These are phyloP conservation scores for Typhlichthys subterraneus DNA, from an alignment of 2,797 vertebrate genomes.

Conservation along the genomic window DNA sequence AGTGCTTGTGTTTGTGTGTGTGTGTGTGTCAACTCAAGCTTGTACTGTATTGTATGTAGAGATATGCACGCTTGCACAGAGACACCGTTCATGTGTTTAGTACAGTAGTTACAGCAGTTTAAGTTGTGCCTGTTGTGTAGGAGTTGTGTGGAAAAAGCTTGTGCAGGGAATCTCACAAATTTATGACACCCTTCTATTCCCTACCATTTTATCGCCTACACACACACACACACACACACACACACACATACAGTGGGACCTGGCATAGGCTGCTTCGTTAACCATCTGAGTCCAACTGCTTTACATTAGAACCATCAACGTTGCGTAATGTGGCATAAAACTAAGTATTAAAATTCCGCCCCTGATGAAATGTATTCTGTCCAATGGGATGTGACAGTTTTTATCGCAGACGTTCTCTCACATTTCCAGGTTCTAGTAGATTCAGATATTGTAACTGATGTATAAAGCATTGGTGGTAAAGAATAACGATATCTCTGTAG, in stretches of 20 bases:
- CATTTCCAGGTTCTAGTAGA: slow-evolving; percentile 5
- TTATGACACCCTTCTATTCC: slow-evolving; percentile 58
- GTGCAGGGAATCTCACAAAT: slow-evolving; percentile 68
- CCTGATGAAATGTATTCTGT: slow-evolving; percentile 24
- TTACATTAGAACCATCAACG: slow-evolving; percentile 51
- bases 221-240: slow-evolving; percentile 25
- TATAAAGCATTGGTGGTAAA: slow-evolving; percentile 36
- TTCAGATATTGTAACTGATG: slow-evolving; percentile 40
- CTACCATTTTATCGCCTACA: slow-evolving; percentile 61
- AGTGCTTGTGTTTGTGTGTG: too few species aligned
- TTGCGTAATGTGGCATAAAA: slow-evolving; percentile 43
- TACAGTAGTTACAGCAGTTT: too few species aligned
- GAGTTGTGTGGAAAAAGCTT: slow-evolving; percentile 65
- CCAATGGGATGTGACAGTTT: slow-evolving; percentile 39
- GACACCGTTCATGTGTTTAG: too few species aligned
- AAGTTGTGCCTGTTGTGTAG: slow-evolving; percentile 31
- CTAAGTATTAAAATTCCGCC: slow-evolving; percentile 33
- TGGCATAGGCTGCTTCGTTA: slow-evolving; percentile 49
- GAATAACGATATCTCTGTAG: slow-evolving; percentile 19
- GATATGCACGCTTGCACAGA: too few species aligned
- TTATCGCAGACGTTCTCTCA: slow-evolving; percentile 19
- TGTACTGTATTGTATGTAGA: too few species aligned
- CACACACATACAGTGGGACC: slow-evolving; percentile 51
- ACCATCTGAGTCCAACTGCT: slow-evolving; percentile 47
- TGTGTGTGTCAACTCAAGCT: too few species aligned